These are phyloP conservation scores for Nomada fucata DNA, from an alignment of 2,888 invertebrate species.

Conservation along the genomic window DNA sequence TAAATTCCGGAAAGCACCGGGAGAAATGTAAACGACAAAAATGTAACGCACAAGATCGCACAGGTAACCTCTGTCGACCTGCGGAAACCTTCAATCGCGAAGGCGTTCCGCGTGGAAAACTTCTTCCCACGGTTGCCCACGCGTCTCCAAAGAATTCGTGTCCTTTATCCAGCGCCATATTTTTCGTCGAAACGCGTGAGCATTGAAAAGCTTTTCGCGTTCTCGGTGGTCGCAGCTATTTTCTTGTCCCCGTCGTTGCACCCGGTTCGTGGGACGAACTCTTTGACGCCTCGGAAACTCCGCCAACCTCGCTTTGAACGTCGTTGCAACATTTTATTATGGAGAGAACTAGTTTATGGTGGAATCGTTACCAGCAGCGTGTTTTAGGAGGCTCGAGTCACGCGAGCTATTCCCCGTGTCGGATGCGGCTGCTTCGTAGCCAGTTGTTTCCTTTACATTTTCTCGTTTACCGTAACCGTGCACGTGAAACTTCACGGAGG, in stretches of 20 bases:
- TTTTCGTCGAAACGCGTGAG: constrained; percentile 3
- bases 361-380: constrained; percentile 21
- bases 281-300: constrained; percentile 42
- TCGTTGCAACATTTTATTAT: constrained; percentile 58
- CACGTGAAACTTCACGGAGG: constrained; percentile 26
- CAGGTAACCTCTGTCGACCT: no score
- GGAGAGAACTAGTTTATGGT: constrained; percentile 47
- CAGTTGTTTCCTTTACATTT: background rate
- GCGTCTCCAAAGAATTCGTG: no score
- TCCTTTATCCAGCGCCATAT: background rate
- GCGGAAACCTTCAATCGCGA: background rate
- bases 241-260: constrained; percentile 9
- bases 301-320: constrained; percentile 28
- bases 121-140: background rate
- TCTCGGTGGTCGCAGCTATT: constrained; percentile 14
- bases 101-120: background rate
- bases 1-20: no score
- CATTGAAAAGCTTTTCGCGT: constrained; percentile 22
- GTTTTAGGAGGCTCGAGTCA: constrained; percentile 51
- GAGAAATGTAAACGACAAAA: no score
- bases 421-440: constrained; percentile 8
- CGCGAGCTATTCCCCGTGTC: constrained; percentile 14
- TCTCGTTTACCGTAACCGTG: background rate
- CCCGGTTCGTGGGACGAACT: constrained; percentile 13
- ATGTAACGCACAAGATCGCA: no score